Evolutionary conservation across 2,113 vertebrate genomes (phyloP).

Genomic region (Hippoglossus stenolepis): DNA sequence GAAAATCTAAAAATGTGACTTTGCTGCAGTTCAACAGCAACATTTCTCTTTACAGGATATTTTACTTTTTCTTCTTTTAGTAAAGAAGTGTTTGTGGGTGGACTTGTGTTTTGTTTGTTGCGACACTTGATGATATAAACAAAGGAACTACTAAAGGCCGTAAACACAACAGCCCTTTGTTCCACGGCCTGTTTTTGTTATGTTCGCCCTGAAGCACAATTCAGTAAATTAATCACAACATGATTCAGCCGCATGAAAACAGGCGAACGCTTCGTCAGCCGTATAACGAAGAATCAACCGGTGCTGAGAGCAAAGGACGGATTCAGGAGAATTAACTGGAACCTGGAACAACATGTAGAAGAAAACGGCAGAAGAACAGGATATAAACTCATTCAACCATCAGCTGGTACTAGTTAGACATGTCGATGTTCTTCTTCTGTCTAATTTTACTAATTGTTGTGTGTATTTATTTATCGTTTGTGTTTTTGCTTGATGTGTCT

Average conservation of each 20-base stretch:
- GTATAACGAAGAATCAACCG: neutral
- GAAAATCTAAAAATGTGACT: no score
- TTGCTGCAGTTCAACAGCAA: no score
- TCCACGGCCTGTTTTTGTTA: constrained; percentile 4
- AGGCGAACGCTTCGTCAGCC: neutral
- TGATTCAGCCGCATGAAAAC: constrained; percentile 9
- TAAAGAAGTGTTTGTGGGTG: neutral
- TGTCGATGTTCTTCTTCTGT: no score
- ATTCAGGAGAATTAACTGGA: no score
- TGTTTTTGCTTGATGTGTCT: no score
- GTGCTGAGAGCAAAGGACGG: neutral
- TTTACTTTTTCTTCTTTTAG: no score
- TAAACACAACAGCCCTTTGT: constrained; percentile 25
- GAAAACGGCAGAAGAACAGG: no score
- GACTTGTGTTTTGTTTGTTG: constrained; percentile 29
- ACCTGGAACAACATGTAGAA: no score
- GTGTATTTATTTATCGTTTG: no score
- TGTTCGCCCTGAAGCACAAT: neutral
- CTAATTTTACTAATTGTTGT: no score
- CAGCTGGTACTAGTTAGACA: no score
- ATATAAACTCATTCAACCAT: no score
- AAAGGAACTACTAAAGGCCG: constrained; percentile 21
- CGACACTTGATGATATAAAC: constrained; percentile 22
- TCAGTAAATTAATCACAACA: constrained; percentile 40
- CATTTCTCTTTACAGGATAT: neutral